phyloP scores from a whole-genome alignment of 2,888 invertebrate genomes.

The Acrobasis consociella region DNA sequence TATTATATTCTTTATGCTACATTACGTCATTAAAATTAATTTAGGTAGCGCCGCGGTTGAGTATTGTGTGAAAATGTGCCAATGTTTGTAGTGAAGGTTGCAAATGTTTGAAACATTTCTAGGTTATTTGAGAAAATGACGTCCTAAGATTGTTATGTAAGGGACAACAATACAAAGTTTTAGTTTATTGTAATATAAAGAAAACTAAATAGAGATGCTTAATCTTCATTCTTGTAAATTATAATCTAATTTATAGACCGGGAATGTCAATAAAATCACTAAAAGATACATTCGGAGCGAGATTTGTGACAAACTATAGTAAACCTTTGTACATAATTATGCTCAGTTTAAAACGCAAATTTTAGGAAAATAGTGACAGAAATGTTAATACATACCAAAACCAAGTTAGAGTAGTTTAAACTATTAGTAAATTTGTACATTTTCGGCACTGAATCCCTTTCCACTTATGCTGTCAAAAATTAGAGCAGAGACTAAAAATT shows the following conservation, averaged over 20 bases:
- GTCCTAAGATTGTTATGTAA: slow-evolving; percentile 72
- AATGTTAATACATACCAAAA: slow-evolving; percentile 61
- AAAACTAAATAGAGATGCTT: background rate
- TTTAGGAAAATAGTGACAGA: slow-evolving; percentile 9
- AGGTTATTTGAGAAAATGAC: slow-evolving; percentile 72
- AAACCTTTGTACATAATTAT: background rate
- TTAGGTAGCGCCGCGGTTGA: background rate
- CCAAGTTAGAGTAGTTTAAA: slow-evolving; percentile 66
- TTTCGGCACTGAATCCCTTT: slow-evolving; percentile 70
- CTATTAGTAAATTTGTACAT: slow-evolving; percentile 76
- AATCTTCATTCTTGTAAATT: slow-evolving; percentile 20
- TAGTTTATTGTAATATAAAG: slow-evolving; percentile 36
- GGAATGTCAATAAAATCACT: slow-evolving; percentile 29
- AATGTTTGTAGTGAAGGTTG: slow-evolving; percentile 7
- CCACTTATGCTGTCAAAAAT: slow-evolving; percentile 70
- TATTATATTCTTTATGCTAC: no score
- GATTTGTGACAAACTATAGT: background rate
- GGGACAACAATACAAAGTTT: slow-evolving; percentile 60
- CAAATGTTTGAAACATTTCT: slow-evolving; percentile 26
- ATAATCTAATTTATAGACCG: slow-evolving; percentile 5
- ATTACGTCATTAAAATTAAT: no score
- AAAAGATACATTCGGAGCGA: slow-evolving; percentile 38
- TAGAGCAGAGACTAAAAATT: slow-evolving; percentile 58
- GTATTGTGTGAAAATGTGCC: background rate
- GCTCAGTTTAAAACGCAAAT: background rate